Base-by-base conservation (phyloP, 2,888 invertebrate genomes). In the Melipona beecheii region DNA sequence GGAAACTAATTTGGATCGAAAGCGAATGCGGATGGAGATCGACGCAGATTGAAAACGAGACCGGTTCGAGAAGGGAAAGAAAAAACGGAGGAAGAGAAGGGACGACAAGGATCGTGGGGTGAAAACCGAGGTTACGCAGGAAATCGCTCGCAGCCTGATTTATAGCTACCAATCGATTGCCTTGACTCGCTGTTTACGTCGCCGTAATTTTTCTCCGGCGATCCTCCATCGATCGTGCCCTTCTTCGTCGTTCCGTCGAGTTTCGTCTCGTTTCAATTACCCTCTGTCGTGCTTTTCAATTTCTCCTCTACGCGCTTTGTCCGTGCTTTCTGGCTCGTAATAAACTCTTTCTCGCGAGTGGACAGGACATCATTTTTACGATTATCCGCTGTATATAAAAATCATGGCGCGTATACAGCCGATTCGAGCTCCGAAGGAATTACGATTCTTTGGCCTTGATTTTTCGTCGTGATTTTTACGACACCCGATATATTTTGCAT, bases 151-250 rank as follows among this genome's bases (percentile, higher is more conserved):
- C 21, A 60, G 43, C 78, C 72, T 89, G 90, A 90, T 89, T 89
- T 90, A 90, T 83, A 76, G 73, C 66, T 60, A 43, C 19, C 58
- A 74, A 72, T 75, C 84, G 87, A 89, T 87, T 85, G 83, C 76
- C 82, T 75, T 60, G 65, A 68, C 69, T 85, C 81, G 78, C 84
- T 89, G 86, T 90, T 90, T 89, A 88, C 90, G 87, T 87, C 83
- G 77, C 71, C 86, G 84, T 87, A 78, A 88, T 88, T 87, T 90
- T 83, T 89, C 85, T 76, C 60, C 70, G 27, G 11, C 54, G 49
- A 64, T 72, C 13, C 65, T 58, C 49, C 66, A n/a, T 71, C 52
- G 58, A 64, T 60, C 65, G 64, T 27, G 50, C n/a, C 9, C 31
- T 15, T 56, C 15, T 31, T 56, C 5, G 31, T n/a, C 24, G 31